phyloP scores from a whole-genome alignment of 2,113 vertebrate species.

The Pangasianodon hypophthalmus region DNA sequence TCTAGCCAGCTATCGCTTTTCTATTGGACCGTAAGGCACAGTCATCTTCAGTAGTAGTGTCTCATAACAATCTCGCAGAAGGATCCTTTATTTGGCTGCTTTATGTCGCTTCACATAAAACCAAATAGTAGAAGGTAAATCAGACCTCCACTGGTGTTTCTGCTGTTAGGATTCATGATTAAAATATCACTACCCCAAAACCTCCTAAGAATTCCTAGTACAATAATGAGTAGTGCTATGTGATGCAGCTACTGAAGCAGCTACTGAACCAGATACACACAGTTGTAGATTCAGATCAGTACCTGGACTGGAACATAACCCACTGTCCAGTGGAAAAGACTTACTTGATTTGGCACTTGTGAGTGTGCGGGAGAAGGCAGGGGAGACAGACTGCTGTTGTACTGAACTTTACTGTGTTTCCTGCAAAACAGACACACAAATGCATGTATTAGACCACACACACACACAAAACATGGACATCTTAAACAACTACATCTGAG shows the following conservation, averaged over 20 bases:
- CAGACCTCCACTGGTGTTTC: not conserved
- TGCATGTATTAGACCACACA: slow-evolving; percentile 2
- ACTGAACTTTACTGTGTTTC: slow-evolving; percentile 95
- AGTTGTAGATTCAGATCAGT: not conserved
- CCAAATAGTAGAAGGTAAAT: not conserved
- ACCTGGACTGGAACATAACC: not conserved
- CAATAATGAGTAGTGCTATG: too few relatives aligned
- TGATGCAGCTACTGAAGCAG: too few relatives aligned
- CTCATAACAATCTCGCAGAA: not conserved
- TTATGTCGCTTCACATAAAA: not conserved
- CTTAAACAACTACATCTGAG: not conserved
- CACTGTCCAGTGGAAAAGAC: slow-evolving; percentile 60
- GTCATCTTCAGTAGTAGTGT: not conserved
- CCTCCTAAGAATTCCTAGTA: not conserved
- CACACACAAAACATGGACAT: not conserved
- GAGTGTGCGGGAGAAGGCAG: slow-evolving; percentile 80
- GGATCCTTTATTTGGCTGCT: not conserved
- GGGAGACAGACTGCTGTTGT: slow-evolving; percentile 80
- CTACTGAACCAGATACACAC: not conserved
- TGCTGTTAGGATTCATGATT: not conserved
- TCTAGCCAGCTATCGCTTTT: not conserved
- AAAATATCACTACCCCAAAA: not conserved
- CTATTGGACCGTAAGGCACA: not conserved
- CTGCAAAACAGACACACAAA: slow-evolving; percentile 70
- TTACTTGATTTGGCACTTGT: slow-evolving; percentile 93